Evolutionary conservation across 2,888 invertebrate species (phyloP), one percentile per base, ranked within the genome.

Genomic region (Macrophya annulata): DNA sequence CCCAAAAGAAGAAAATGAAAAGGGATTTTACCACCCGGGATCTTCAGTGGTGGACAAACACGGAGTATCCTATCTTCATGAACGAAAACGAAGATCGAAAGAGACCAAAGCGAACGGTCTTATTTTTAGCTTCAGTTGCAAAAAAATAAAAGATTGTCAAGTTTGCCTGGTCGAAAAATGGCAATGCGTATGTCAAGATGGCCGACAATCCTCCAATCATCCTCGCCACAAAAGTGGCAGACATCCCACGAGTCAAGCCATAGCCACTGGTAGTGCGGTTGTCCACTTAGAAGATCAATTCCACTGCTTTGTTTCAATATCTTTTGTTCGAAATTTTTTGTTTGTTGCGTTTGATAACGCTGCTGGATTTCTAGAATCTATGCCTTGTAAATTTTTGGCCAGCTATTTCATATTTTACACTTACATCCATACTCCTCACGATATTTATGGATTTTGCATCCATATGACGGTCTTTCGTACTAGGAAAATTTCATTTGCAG

Each of bases 11-110:
- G 4, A n/a, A 55, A 55, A 55, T 55, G 55, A 55, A 55, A 55
- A 55, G 6, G 55, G 8, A 55, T 8, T 55, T 8, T n/a, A 6
- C 55, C 55, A 55, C 55, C 55, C 17, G n/a, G 55, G n/a, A 55
- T 55, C n/a, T 55, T n/a, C 55, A 55, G n/a, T 55, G 55, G 55
- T 8, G 8, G n/a, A 1, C 17, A 17, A 55, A 55, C 55, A 55
- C n/a, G 55, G 0, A 17, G n/a, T 8, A 8, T 55, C 55, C 55
- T 55, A 55, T n/a, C 55, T 55, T 55, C 55, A n/a, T 55, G 55
- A 55, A 55, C 55, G 8, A 55, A n/a, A 55, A 55, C 55, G n/a
- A 55, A n/a, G n/a, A 55, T 55, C n/a, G 55, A n/a, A 55, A 55
- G 1, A 55, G n/a, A 55, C 55, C 55, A 17, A n/a, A n/a, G n/a